Evolutionary conservation across 2,888 invertebrate genomes (phyloP).

Genomic region (Thelaira solivaga): DNA sequence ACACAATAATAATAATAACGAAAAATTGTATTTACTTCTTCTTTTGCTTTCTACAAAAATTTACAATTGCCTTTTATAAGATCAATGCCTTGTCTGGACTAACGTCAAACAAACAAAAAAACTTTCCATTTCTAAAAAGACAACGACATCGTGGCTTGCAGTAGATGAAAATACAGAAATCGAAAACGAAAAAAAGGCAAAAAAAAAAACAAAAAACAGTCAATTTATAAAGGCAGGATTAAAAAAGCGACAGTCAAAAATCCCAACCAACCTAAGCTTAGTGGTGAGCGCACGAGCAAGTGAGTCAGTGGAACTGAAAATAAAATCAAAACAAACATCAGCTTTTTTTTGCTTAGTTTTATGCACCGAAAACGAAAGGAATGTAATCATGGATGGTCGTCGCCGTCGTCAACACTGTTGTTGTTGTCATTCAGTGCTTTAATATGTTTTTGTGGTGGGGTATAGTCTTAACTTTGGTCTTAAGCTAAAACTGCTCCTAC

Average conservation of each 20-base stretch:
- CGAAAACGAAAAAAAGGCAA: too few species aligned
- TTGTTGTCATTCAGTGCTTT: constrained; percentile 12
- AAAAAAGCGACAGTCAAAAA: constrained; percentile 40
- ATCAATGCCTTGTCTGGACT: constrained; percentile 62
- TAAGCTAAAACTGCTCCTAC: constrained; percentile 44
- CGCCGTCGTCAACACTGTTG: constrained; percentile 15
- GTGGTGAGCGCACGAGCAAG: constrained; percentile 3
- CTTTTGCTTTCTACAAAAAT: constrained; percentile 53
- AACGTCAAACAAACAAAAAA: constrained; percentile 46
- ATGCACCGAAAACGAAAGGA: constrained; percentile 55
- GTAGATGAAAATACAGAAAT: constrained; percentile 48
- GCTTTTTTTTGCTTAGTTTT: constrained; percentile 16
- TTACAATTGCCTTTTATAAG: constrained; percentile 53
- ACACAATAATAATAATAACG: too few species aligned
- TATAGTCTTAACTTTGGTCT: neutral
- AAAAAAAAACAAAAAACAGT: constrained; percentile 31
- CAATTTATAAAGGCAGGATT: constrained; percentile 52
- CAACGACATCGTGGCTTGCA: constrained; percentile 55
- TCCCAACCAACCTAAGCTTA: constrained; percentile 29
- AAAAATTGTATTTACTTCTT: constrained; percentile 35
- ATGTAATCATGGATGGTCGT: constrained; percentile 43
- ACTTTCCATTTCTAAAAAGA: constrained; percentile 62
- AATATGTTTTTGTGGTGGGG: constrained; percentile 29
- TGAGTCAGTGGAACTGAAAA: constrained; percentile 34
- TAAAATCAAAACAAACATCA: constrained; percentile 17